phyloP scores from a whole-genome alignment of 2,113 vertebrate species.

The Datnioides undecimradiatus region DNA sequence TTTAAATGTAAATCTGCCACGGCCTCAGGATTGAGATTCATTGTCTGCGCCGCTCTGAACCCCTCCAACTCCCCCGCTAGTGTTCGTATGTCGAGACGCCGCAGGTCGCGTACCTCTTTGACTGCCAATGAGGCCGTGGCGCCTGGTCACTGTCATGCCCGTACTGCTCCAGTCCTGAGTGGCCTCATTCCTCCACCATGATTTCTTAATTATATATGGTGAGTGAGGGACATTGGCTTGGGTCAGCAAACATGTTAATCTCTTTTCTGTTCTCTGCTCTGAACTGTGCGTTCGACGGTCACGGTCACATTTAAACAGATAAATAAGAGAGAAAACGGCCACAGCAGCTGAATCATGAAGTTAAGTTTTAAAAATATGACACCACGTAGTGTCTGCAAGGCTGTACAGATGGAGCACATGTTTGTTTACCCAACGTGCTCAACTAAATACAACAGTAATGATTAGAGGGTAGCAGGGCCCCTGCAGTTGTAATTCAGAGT shows the following conservation, averaged over 20 bases:
- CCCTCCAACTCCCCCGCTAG: conserved; percentile 64
- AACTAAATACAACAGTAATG: conserved; percentile 71
- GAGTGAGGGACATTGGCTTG: conserved; percentile 18
- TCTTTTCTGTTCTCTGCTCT: background rate
- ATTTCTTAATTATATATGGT: conserved; percentile 41
- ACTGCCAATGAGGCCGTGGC: conserved; percentile 73
- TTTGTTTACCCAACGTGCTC: conserved; percentile 71
- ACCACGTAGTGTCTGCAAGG: conserved; percentile 54
- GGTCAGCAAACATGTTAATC: conserved; percentile 22
- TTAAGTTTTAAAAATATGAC: conserved; percentile 63
- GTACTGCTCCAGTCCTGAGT: conserved; percentile 23
- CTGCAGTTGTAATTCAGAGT: conserved; percentile 74
- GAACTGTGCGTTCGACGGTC: background rate
- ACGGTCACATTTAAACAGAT: background rate
- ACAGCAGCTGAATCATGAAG: conserved; percentile 42
- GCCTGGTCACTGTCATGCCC: conserved; percentile 54
- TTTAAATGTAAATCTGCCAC: conserved; percentile 87
- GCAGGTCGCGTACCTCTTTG: conserved; percentile 61
- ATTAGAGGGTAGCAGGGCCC: conserved; percentile 67
- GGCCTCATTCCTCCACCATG: conserved; percentile 25
- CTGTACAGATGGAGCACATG: conserved; percentile 69
- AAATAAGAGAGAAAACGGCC: conserved; percentile 5
- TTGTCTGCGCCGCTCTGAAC: conserved; percentile 65
- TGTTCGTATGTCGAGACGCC: conserved; percentile 66
- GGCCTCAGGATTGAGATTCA: conserved; percentile 82